Base-by-base conservation (phyloP, 2,888 invertebrate species). In the Colostygia pectinataria region DNA sequence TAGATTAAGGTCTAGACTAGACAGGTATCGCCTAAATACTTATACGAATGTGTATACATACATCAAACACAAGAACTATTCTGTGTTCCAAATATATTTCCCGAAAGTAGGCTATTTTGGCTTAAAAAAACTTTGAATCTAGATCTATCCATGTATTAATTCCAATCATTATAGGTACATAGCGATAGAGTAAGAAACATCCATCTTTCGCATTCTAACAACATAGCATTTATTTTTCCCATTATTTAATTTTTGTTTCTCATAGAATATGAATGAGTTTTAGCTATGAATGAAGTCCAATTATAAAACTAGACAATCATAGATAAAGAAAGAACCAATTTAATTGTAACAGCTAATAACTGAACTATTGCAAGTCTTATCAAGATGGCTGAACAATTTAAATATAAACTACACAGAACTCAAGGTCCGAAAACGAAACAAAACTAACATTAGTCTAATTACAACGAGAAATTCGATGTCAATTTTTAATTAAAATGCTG, bases 311-410 rank as follows among this genome's bases (percentile, higher is more conserved):
- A 29, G 48, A 44, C 43, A 9, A 6, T 7, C 8, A 33, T 3
- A 36, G 39, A 45, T 51, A 37, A 27, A 31, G 12, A 45, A 41
- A 14, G n/a, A n/a, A n/a, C n/a, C n/a, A n/a, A n/a, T n/a, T 13
- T 23, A 41, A 31, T 37, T 20, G 31, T 27, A 32, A 7, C 34
- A 10, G 27, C n/a, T 42, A 24, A 33, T 44, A 45, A 15, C 33
- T 9, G 38, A 38, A 44, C 8, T 42, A 29, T 34, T 42, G 34
- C 42, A 52, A 47, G 36, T 45, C 37, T 45, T 33, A 51, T 41
- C 47, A 41, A 41, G 47, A 48, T 48, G 9, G 36, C 18, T 14
- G 18, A 29, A 40, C 36, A 44, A 40, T 43, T 29, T 27, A 24
- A 38, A 9, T 12, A 18, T 12, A 18, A 0, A 28, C 7, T 31